Base-by-base conservation (phyloP, 2,888 invertebrate genomes). In the Lithophane socia region DNA sequence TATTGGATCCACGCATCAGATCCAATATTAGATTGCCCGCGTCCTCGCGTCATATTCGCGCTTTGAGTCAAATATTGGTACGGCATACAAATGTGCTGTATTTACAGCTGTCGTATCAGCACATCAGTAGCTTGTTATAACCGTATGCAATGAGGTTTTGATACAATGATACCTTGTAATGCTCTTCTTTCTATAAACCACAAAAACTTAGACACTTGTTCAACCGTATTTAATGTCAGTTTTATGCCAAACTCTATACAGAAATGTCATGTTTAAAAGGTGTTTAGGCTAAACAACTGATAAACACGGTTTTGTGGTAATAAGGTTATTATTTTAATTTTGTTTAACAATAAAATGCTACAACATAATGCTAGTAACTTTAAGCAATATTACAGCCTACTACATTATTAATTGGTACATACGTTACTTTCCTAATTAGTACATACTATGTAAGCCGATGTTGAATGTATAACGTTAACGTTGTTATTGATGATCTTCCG, bases 41-140 rank as follows among this genome's bases (percentile, higher is more conserved):
- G 37, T 61, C 12, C 37, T 24, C n/a, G 56, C 21, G 66, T 63
- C 37, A 68, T 47, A 47, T 71, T 47, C 52, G n/a, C 65, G 29
- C 78, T 42, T 54, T 58, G 42, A 44, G 37, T 49, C 54, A 67
- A 79, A 84, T 79, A 84, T 84, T 84, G 52, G 42, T 42, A 21
- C 9, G 4, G 44, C n/a, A 64, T 58, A 60, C 54, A 67, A 69
- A 65, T 54, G n/a, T 61, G 9, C 10, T 10, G 18, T 69, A 37
- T 60, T 56, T 52, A 69, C 29, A 56, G 16, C n/a, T 18, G 0
- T 16, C 47, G 47, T 75, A 21, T 21, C 18, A 52, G 9, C 10
- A 12, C 4, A 58, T 29, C 9, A 10, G 52, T 61, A n/a, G 47
- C n/a, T 65, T 18, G 12, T 24, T 42, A 74, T 42, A 66, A 42